Conservation (phyloP, 1,140 invertebrate genomes). For the Pseudomyrmex gracilis region DNA sequence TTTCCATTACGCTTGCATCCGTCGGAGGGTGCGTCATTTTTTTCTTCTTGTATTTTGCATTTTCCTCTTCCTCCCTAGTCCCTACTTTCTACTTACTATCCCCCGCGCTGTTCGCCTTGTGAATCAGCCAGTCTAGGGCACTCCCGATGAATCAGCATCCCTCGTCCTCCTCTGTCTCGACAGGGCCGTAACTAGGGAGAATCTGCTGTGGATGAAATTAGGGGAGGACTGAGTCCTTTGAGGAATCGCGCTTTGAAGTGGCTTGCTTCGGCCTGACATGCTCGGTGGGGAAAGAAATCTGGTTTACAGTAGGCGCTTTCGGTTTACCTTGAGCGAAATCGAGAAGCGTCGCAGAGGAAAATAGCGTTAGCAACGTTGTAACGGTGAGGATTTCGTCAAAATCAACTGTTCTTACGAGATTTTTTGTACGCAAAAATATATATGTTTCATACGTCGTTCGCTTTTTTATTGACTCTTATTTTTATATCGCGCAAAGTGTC, state of each 20-base stretch:
- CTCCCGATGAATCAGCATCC: constrained; percentile 12
- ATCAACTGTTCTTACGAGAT: background rate
- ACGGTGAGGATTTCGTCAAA: background rate
- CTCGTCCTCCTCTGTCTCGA: background rate
- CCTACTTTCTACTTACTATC: constrained; percentile 15
- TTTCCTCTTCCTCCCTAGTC: constrained; percentile 12
- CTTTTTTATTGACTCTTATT: too few relatives aligned
- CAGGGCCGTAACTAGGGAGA: constrained; percentile 27
- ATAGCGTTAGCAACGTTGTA: background rate
- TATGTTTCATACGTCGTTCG: too few relatives aligned
- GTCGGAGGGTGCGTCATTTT: constrained; percentile 19
- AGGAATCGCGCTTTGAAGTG: constrained; percentile 32
- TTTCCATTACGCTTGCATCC: background rate
- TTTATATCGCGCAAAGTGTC: too few relatives aligned
- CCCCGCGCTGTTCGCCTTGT: constrained; percentile 16
- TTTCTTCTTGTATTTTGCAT: constrained; percentile 31
- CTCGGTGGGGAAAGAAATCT: constrained; percentile 2
- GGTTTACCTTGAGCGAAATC: constrained; percentile 16
- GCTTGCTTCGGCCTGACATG: background rate
- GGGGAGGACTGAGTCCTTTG: constrained; percentile 23
- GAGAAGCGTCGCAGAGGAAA: constrained; percentile 4
- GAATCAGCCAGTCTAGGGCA: constrained; percentile 10
- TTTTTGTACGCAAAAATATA: too few relatives aligned
- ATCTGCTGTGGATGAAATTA: background rate
- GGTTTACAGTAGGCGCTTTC: constrained; percentile 4